Conservation (phyloP, 2,113 vertebrate genomes). For the Hippoglossus stenolepis region DNA sequence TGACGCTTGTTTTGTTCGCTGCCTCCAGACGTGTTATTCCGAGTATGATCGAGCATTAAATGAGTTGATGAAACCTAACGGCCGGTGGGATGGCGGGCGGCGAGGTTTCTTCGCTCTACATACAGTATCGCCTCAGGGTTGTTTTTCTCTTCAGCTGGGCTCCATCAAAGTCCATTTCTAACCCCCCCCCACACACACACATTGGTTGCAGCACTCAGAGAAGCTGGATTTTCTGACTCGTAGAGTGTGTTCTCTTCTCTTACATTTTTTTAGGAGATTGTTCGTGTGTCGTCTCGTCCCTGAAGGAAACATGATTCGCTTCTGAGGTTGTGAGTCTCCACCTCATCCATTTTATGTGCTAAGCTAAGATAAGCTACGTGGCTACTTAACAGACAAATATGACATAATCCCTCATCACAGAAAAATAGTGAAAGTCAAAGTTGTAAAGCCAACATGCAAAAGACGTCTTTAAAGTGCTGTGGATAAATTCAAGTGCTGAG, state of each 20-base stretch:
- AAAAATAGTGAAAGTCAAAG: not conserved
- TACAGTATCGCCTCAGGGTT: slow-evolving; percentile 1
- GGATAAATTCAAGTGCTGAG: not conserved
- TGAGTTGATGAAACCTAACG: slow-evolving; percentile 25
- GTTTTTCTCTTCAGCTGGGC: slow-evolving; percentile 1
- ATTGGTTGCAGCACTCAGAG: too few relatives aligned
- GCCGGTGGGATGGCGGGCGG: not conserved
- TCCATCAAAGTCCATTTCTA: slow-evolving; percentile 14
- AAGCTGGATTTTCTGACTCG: not conserved
- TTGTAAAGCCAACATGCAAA: too few relatives aligned
- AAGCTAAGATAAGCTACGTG: too few relatives aligned
- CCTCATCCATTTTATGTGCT: too few relatives aligned
- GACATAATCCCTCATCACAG: too few relatives aligned
- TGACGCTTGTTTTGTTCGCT: not conserved
- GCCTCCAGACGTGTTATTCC: not conserved
- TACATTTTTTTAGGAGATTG: not conserved
- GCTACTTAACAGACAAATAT: too few relatives aligned
- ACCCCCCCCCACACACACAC: not conserved
- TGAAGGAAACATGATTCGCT: not conserved
- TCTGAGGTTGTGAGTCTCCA: not conserved
- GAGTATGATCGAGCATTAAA: slow-evolving; percentile 21
- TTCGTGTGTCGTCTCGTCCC: not conserved
- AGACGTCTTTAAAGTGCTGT: too few relatives aligned
- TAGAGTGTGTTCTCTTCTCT: not conserved
- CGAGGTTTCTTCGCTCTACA: slow-evolving; percentile 4